Base-by-base conservation (phyloP, 2,113 vertebrate genomes). In the Eleginops maclovinus region DNA sequence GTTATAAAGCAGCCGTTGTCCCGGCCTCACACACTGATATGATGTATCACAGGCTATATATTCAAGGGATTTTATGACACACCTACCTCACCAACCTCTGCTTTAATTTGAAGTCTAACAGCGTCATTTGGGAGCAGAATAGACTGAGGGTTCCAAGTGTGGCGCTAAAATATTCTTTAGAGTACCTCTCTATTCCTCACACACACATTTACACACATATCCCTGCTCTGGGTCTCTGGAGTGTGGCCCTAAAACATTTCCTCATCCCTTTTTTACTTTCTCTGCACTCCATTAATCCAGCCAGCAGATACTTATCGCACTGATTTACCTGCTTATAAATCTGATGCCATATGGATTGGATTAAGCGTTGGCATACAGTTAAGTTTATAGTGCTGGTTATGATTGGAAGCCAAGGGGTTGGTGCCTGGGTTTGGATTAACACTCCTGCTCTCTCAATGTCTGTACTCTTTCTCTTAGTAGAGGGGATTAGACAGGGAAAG, bases 251-350 rank as follows among this genome's bases (percentile, higher is more conserved):
- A 89, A 93, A 92, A 81, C 86, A 88, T 90, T 88, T 91, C 86
- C 82, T 90, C 88, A 86, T 92, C 84, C 76, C 36, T 41, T 53
- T 62, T 91, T 87, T 85, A 83, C 85, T 85, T 78, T 81, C 68
- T 83, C 86, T 82, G 78, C 90, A 88, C 88, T 92, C 90, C 89
- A 93, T 93, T 93, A 91, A 90, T 91, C 86, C 89, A 79, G 58
- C 70, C 84, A 83, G 78, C 67, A 89, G 86, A 90, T 90, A 92
- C 84, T 89, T 87, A 93, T 87, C 83, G 71, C 58, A 82, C 85
- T 93, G 88, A 93, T 93, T 94, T 93, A 93, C 90, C 82, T 88
- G 84, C 81, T 81, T 90, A 93, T 94, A 93, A 94, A 93, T 91
- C 85, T 90, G 79, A 80, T 82, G 86, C 86, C 91, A 90, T 93